phyloP scores from a whole-genome alignment of 2,888 invertebrate genomes.

The Volucella inflata region DNA sequence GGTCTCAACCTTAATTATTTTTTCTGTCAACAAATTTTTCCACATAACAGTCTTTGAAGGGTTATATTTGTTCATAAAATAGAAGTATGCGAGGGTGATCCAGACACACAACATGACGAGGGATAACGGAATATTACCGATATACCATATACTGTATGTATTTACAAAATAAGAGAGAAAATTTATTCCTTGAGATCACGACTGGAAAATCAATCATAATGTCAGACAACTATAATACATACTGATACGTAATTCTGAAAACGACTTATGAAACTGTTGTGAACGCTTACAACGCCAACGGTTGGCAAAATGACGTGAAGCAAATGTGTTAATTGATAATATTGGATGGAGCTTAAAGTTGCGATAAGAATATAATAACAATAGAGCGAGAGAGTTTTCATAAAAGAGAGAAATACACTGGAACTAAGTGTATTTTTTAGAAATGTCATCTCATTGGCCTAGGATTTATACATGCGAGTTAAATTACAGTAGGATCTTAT shows the following conservation, averaged over 20 bases:
- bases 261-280: background rate
- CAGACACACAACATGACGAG: slow-evolving; percentile 34
- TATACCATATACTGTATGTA: background rate
- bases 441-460: no score
- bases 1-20: slow-evolving; percentile 62
- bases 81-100: slow-evolving; percentile 37
- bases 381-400: no score
- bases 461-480: no score
- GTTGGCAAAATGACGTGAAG: slow-evolving; percentile 57
- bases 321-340: slow-evolving; percentile 55
- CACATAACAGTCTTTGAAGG: slow-evolving; percentile 53
- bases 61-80: slow-evolving; percentile 64
- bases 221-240: slow-evolving; percentile 67
- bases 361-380: slow-evolving; percentile 15
- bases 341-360: slow-evolving; percentile 50
- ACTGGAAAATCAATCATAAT: slow-evolving; percentile 72
- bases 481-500: no score
- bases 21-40: slow-evolving; percentile 66
- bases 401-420: no score
- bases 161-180: slow-evolving; percentile 15
- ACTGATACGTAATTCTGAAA: slow-evolving; percentile 14
- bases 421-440: no score
- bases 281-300: slow-evolving; percentile 11
- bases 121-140: slow-evolving; percentile 31
- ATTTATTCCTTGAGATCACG: slow-evolving; percentile 63